Evolutionary conservation across 1,140 invertebrate genomes (phyloP), one percentile per base, ranked within the genome.

Genomic region (Nilaparvata lugens): DNA sequence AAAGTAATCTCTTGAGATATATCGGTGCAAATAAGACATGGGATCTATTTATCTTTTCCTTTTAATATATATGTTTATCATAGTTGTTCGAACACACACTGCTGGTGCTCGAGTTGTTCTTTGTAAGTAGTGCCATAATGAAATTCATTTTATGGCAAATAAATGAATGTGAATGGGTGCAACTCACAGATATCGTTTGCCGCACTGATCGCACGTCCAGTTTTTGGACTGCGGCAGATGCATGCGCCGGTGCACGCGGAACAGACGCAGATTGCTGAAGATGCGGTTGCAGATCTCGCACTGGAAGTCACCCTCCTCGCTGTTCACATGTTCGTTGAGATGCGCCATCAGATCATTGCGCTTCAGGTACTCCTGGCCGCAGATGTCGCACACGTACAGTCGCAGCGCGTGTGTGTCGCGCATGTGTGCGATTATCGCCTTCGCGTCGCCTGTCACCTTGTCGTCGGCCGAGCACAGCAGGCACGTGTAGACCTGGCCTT

Each of bases 341-440:
- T 90, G 87, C 23, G 75, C 66, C 0, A 79, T 79, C 2, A 88
- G 72, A 61, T 85, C 81, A 23, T 76, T 80, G 60, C 82, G 74
- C 64, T 81, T 83, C 43, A 77, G 68, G 65, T 87, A 83, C 57
- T 84, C 79, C 48, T 78, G 71, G 0, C 84, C 83, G 69, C 88
- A 90, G 16, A 84, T 72, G 58, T 84, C 81, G 64, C 88, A 90
- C 60, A 88, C 82, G 68, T 87, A 87, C 3, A 89, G 64, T 0
- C 81, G 75, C 1, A 78, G 70, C 25, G 81, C 78, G 67, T 89
- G 87, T 0, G 65, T 67, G 0, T 66, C 67, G 69, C 81, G 82
- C 67, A 87, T 72, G 66, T 88, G 86, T 0, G 72, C 63, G 59
- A 79, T 79, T 56, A 86, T 83, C 1, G 68, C 66, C 65, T 82